phyloP scores from a whole-genome alignment of 2,797 vertebrate genomes.

The Paedocypris micromegethes region DNA sequence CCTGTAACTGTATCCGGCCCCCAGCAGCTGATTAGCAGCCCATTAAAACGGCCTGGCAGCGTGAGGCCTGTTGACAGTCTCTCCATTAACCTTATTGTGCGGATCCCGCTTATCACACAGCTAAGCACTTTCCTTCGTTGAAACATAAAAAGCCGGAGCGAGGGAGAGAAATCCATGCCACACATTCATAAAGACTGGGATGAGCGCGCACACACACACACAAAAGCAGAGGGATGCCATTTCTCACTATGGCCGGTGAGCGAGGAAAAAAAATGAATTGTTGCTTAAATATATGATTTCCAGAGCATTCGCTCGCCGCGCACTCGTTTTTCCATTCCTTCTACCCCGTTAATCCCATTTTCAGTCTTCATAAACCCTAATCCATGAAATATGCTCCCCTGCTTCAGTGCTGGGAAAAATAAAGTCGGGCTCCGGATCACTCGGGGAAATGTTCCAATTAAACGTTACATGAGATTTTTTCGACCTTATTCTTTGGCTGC shows the following conservation, averaged over 20 bases:
- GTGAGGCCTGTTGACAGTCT: slow-evolving; percentile 56
- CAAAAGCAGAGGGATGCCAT: slow-evolving; percentile 25
- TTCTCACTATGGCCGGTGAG: slow-evolving; percentile 23
- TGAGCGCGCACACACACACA: slow-evolving; percentile 11
- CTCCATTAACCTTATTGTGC: slow-evolving; percentile 58
- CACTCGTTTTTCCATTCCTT: slow-evolving; percentile 47
- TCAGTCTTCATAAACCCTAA: slow-evolving; percentile 47
- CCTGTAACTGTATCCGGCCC: slow-evolving; percentile 41
- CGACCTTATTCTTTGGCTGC: slow-evolving; percentile 28
- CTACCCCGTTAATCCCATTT: slow-evolving; percentile 51
- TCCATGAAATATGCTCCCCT: slow-evolving; percentile 48
- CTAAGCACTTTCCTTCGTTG: slow-evolving; percentile 57
- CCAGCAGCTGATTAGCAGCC: slow-evolving; percentile 56
- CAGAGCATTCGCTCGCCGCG: slow-evolving; percentile 41
- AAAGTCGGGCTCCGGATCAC: slow-evolving; percentile 41
- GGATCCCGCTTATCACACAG: slow-evolving; percentile 50
- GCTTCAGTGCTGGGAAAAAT: slow-evolving; percentile 21
- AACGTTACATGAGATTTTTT: slow-evolving; percentile 44
- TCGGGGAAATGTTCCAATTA: slow-evolving; percentile 49
- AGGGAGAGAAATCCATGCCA: slow-evolving; percentile 31
- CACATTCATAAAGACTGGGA: slow-evolving; percentile 6
- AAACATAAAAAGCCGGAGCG: slow-evolving; percentile 52
- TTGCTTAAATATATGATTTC: slow-evolving; percentile 46
- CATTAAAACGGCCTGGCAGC: slow-evolving; percentile 53
- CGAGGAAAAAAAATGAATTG: slow-evolving; percentile 38